phyloP scores from a whole-genome alignment of 2,888 invertebrate genomes.

The Dascillus cervinus region DNA sequence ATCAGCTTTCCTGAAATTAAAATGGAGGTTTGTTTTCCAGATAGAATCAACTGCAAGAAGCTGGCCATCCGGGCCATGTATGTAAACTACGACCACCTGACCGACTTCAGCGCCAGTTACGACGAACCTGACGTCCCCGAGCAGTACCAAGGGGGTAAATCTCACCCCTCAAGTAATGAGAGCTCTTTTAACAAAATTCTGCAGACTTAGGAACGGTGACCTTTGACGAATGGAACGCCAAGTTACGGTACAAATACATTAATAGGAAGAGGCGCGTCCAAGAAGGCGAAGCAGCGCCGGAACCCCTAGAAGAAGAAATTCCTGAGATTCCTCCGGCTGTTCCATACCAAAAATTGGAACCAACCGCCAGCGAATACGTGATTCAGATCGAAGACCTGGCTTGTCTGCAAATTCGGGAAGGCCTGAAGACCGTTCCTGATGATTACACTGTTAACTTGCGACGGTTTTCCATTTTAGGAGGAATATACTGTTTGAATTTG shows the following conservation, averaged over 20 bases:
- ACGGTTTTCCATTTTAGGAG: conserved; percentile 68
- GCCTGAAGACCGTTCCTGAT: conserved; percentile 38
- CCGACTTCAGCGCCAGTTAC: conserved; percentile 41
- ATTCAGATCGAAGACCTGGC: conserved; percentile 29
- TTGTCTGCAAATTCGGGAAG: conserved; percentile 41
- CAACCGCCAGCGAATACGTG: conserved; percentile 28
- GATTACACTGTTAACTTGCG: conserved; percentile 64
- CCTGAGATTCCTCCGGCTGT: conserved; percentile 30
- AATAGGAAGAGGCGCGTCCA: conserved; percentile 14
- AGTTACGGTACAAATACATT: conserved; percentile 31
- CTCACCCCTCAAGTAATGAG: too few relatives aligned
- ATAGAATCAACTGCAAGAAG: conserved; percentile 38
- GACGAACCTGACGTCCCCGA: conserved; percentile 14
- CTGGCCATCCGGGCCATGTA: conserved; percentile 46
- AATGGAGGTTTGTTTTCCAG: conserved; percentile 42
- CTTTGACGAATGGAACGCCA: conserved; percentile 31
- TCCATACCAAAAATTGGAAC: conserved; percentile 32
- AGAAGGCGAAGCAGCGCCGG: conserved; percentile 15
- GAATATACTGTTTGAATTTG: conserved; percentile 66
- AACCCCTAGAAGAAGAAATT: conserved; percentile 17
- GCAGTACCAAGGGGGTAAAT: conserved; percentile 13
- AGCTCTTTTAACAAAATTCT: conserved; percentile 2
- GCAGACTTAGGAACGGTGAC: conserved; percentile 26
- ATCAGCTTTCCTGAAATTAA: conserved; percentile 42
- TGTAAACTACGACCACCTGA: conserved; percentile 48